phyloP scores from a whole-genome alignment of 2,797 vertebrate species.

The Onychomys arenicola region DNA sequence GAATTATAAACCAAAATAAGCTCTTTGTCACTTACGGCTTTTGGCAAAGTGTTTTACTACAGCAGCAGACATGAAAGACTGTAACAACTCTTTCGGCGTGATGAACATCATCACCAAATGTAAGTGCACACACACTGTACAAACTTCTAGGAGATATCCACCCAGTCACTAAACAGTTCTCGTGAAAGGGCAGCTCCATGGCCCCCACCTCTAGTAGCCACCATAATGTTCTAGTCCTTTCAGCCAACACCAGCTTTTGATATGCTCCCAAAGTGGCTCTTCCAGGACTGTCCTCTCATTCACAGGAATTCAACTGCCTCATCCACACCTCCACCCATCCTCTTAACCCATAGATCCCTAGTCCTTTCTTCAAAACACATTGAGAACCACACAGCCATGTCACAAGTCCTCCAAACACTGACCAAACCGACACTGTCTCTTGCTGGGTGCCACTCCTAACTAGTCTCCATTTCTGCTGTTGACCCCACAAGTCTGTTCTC shows the following conservation, averaged over 20 bases:
- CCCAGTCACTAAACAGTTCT: not conserved
- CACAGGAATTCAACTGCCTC: not conserved
- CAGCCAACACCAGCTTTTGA: not conserved
- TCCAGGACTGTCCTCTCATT: not conserved
- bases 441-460: not conserved
- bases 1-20: not conserved
- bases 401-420: not conserved
- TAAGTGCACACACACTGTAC: not conserved
- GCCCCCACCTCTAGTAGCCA: not conserved
- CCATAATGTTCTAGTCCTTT: not conserved
- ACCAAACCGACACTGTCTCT: not conserved
- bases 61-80: not conserved
- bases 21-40: not conserved
- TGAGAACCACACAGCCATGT: not conserved
- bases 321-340: not conserved
- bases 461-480: not conserved
- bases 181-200: not conserved
- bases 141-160: not conserved
- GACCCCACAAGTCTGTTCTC: not conserved
- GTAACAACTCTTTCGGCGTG: not conserved
- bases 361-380: constrained; percentile 20
- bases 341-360: not conserved
- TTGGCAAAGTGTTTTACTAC: not conserved
- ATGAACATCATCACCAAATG: not conserved
- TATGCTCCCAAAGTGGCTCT: not conserved